Percentiles rank a stretch among this genome's conserved stretches.
Evolutionary conservation across 2,888 invertebrate genomes (phyloP).

Genomic region (Pollenia labialis): DNA sequence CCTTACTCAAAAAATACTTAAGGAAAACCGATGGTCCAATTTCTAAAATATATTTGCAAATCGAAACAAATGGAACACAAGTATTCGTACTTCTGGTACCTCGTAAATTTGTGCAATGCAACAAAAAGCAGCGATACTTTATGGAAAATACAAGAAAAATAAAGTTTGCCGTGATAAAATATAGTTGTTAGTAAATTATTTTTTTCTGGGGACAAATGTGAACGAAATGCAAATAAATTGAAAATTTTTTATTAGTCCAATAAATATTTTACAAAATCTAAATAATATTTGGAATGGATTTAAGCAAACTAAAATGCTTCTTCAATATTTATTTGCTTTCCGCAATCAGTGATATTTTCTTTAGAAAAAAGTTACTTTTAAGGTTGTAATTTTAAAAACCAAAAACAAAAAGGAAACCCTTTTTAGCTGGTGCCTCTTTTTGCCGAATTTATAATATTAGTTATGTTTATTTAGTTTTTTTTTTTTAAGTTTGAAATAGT

Average conservation of each 20-base stretch:
- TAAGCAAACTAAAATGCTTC: too few species aligned
- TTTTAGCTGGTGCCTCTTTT: too few species aligned
- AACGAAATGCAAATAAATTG: neutral
- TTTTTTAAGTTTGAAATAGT: too few species aligned
- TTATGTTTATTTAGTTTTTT: too few species aligned
- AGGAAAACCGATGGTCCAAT: neutral
- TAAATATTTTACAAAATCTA: neutral
- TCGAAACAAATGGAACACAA: neutral
- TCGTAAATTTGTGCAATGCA: neutral
- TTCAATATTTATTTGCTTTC: too few species aligned
- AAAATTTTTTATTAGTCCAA: neutral
- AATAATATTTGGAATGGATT: neutral
- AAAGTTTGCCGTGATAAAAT: neutral
- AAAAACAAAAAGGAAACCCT: too few species aligned
- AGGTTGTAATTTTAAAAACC: too few species aligned
- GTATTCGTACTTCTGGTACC: too few species aligned
- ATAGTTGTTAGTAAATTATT: neutral
- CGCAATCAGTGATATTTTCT: too few species aligned
- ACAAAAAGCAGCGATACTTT: neutral
- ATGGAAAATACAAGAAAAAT: neutral
- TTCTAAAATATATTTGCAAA: neutral
- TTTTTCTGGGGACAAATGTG: neutral
- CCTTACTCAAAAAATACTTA: neutral
- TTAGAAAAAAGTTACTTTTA: too few species aligned
- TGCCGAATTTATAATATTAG: too few species aligned